phyloP scores from a whole-genome alignment of 2,113 vertebrate genomes.

The Myotis brandtii region DNA sequence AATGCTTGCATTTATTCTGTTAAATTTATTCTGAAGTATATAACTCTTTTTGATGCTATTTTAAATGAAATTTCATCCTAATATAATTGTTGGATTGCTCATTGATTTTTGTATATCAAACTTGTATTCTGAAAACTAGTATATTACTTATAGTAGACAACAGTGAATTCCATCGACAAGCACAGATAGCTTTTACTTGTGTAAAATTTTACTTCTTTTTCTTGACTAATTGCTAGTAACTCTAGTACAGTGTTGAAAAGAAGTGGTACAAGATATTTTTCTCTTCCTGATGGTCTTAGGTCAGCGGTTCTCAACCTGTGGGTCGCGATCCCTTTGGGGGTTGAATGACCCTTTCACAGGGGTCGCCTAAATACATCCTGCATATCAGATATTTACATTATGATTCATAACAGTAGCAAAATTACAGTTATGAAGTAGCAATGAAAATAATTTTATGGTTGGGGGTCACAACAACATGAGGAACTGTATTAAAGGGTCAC shows the following conservation, averaged over 20 bases:
- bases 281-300: not conserved
- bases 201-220: constrained; percentile 2
- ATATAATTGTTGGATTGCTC: not conserved
- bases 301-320: not conserved
- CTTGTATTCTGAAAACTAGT: not conserved
- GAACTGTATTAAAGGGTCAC: too few species aligned
- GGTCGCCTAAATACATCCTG: too few species aligned
- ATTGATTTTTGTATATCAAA: not conserved
- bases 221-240: not conserved
- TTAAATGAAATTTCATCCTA: not conserved
- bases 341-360: too few species aligned
- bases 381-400: too few species aligned
- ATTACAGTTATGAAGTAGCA: too few species aligned
- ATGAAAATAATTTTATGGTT: too few species aligned
- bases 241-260: not conserved
- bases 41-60: not conserved
- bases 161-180: not conserved
- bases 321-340: too few species aligned
- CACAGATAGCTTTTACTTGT: not conserved
- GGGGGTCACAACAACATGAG: too few species aligned
- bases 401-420: too few species aligned
- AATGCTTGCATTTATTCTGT: not conserved
- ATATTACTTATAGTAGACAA: not conserved
- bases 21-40: not conserved
- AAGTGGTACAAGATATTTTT: not conserved